Evolutionary conservation across 1,140 invertebrate genomes (phyloP), one percentile per base, ranked within the genome.

Genomic region (Drosophila simulans): DNA sequence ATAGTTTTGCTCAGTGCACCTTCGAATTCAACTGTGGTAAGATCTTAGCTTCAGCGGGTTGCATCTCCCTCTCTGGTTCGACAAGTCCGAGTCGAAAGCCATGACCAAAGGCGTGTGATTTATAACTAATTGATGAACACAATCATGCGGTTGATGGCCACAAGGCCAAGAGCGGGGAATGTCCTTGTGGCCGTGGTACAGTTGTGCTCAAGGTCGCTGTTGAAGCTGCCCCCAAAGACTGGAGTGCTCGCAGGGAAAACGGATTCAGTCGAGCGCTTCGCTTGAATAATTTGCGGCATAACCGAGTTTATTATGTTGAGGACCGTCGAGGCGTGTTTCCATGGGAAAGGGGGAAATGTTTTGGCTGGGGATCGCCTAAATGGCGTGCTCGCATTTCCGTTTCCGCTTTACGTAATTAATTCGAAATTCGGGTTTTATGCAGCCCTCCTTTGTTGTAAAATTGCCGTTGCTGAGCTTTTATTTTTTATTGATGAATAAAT

Each of bases 401-500:
- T 90, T 84, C 69, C 80, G 65, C 37, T 69, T 31, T 39, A 22
- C 25, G 81, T 62, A 85, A 85, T 86, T 73, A 86, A 81, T 86
- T 85, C 58, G 65, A 77, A 80, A 75, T 85, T 86, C 56, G 53
- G 11, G 63, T 70, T 68, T 80, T 80, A 51, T 77, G 39, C 46
- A 5, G 59, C 45, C 27, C 35, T 15, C 46, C 40, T 52, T 48
- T 75, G 37, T 74, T 65, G 37, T 22, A 42, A 42, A 37, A 57
- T 57, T 46, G 37, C 49, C 82, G 70, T 77, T 78, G 68, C 65
- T 80, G 83, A 77, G 80, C 55, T 40, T 83, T 83, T 70, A 74
- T 78, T 89, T 89, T 89, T 84, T 84, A 89, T 84, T 90, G 84
- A 80, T 90, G 77, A 90, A 89, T 90, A 89, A 73, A 80, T 84